phyloP scores from a whole-genome alignment of 1,140 invertebrate species.

The Drosophila quadrilineata region DNA sequence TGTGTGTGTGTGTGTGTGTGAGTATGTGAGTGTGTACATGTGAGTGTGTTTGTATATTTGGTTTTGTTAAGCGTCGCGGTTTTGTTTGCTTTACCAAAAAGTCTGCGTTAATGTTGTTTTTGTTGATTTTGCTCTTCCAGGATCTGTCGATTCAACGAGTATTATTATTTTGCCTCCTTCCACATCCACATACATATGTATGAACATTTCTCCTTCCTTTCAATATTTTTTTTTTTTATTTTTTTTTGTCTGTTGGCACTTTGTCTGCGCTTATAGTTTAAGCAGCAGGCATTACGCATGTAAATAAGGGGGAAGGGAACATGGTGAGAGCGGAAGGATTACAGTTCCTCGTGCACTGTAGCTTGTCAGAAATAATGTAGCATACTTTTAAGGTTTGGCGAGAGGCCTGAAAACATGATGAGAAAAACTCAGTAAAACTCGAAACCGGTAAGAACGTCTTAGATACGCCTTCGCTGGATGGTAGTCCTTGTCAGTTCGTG shows the following conservation, averaged over 20 bases:
- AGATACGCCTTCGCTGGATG: no score
- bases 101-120: slow-evolving; percentile 47
- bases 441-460: no score
- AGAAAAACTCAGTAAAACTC: no score
- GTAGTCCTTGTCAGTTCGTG: no score
- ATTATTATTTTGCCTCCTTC: no score
- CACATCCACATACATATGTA: no score
- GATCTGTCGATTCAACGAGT: no score
- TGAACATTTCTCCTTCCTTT: no score
- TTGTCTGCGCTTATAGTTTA: slow-evolving; percentile 9
- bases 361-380: neutral
- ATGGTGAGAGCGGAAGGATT: neutral
- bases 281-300: slow-evolving; percentile 23
- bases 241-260: slow-evolving; percentile 32
- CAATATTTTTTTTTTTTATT: no score
- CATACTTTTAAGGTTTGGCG: neutral
- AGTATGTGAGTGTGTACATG: slow-evolving; percentile 2
- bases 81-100: slow-evolving; percentile 38
- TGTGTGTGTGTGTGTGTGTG: slow-evolving; percentile 3
- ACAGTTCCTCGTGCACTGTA: neutral
- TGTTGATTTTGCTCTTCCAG: slow-evolving; percentile 44
- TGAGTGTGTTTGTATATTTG: slow-evolving; percentile 14
- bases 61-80: slow-evolving; percentile 14
- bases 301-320: slow-evolving; percentile 29
- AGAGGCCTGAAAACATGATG: no score